Evolutionary conservation across 2,888 invertebrate genomes (phyloP), one percentile per base, ranked within the genome.

Genomic region (Agelastica alni): DNA sequence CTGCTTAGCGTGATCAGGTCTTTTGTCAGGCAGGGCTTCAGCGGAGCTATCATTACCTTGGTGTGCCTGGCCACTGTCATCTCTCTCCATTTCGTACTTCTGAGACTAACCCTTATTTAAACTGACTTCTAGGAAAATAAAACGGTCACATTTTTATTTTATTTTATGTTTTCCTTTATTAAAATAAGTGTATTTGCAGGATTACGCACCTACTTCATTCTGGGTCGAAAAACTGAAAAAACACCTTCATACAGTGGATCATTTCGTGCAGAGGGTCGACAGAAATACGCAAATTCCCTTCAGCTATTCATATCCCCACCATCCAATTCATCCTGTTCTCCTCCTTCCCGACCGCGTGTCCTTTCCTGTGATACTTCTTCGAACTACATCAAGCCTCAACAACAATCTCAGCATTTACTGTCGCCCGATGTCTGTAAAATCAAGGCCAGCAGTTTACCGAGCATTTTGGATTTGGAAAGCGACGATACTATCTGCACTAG

Each of bases 131-230:
- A n/a, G n/a, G n/a, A n/a, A 34, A 16, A 16, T n/a, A 13, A 10
- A 31, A 10, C 10, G 1, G 10, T 2, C 13, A 31, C 31, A n/a
- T n/a, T n/a, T n/a, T n/a, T n/a, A n/a, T n/a, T n/a, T n/a, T n/a
- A n/a, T n/a, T n/a, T n/a, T n/a, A n/a, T n/a, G n/a, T n/a, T n/a
- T n/a, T n/a, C n/a, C n/a, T n/a, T n/a, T n/a, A n/a, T n/a, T n/a
- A n/a, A n/a, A n/a, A n/a, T n/a, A n/a, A n/a, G n/a, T n/a, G n/a
- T 28, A 36, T 30, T 49, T 41, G 3, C 75, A 91, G 91, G 89
- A 72, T 82, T 91, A 71, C 90, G 89, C 75, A 93, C 93, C 1
- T 93, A 87, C 76, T 95, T 94, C 75, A 91, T 95, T 53, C 83
- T 87, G 71, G 88, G 89, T 18, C 83, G 88, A 17, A 87, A 85